Conservation (phyloP, 2,113 vertebrate species). For the Calidris pygmaea region DNA sequence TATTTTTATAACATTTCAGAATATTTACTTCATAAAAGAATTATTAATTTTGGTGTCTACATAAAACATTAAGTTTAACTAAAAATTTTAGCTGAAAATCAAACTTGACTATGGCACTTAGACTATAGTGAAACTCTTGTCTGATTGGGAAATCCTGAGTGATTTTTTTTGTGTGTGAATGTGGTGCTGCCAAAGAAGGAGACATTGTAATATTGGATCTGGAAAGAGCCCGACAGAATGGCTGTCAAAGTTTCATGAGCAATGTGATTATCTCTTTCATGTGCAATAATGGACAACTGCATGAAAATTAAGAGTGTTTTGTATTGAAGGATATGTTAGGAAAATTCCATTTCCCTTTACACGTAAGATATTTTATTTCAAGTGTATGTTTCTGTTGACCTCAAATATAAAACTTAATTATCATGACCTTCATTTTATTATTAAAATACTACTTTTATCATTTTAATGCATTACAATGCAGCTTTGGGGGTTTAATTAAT, state of each 20-base stretch:
- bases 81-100: background rate
- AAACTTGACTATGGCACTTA: background rate
- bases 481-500: background rate
- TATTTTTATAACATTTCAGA: background rate
- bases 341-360: constrained; percentile 41
- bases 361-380: background rate
- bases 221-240: background rate
- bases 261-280: background rate
- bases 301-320: background rate
- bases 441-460: background rate
- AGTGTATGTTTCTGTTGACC: background rate
- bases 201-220: background rate
- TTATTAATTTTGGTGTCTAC: background rate
- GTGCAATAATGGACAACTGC: background rate
- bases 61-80: background rate
- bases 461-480: background rate
- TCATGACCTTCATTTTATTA: background rate
- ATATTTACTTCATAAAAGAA: background rate
- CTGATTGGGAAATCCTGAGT: background rate
- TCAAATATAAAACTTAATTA: constrained; percentile 6
- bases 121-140: background rate
- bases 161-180: background rate
- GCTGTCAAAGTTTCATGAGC: background rate
- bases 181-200: background rate
- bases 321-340: background rate